phyloP scores from a whole-genome alignment of 37 sponge, comb jelly and placozoan genomes.

The Oscarella lobularis region DNA sequence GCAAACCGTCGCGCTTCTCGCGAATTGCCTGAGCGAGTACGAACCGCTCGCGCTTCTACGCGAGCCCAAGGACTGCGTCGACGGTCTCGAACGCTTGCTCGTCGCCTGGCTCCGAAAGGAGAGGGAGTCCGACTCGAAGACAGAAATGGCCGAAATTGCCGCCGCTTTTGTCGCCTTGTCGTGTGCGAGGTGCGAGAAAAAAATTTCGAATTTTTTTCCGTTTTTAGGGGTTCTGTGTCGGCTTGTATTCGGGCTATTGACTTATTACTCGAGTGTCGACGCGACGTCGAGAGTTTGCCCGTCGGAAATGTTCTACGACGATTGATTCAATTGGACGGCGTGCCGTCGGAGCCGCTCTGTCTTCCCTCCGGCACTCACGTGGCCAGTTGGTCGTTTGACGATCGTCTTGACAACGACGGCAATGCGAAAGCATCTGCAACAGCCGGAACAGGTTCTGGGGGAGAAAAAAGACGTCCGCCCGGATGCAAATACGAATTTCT shows the following conservation, averaged over 20 bases:
- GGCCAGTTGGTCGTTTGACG: slow-evolving; percentile 53
- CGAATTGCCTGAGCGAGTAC: slow-evolving; percentile 52
- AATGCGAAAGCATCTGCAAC: slow-evolving; percentile 22
- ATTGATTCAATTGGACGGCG: slow-evolving; percentile 23
- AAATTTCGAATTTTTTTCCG: too few relatives aligned
- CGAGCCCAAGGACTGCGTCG: slow-evolving; percentile 74
- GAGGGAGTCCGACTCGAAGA: background rate
- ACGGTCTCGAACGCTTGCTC: slow-evolving; percentile 69
- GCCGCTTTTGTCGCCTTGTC: slow-evolving; percentile 25
- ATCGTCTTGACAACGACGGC: slow-evolving; percentile 16
- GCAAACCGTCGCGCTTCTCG: slow-evolving; percentile 42
- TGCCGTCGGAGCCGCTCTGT: slow-evolving; percentile 18
- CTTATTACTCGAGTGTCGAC: background rate
- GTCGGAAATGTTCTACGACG: slow-evolving; percentile 2
- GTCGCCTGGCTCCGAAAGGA: slow-evolving; percentile 58
- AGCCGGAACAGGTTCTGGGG: too few relatives aligned
- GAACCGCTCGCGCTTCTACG: slow-evolving; percentile 64
- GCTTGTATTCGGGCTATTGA: background rate
- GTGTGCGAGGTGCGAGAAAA: slow-evolving; percentile 20
- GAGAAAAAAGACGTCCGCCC: too few relatives aligned
- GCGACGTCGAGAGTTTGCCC: background rate
- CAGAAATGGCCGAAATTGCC: slow-evolving; percentile 17
- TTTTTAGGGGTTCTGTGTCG: background rate
- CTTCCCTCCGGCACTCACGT: slow-evolving; percentile 29
- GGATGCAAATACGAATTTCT: too few relatives aligned